These are phyloP conservation scores for Lottia scabra DNA, from an alignment of 2,888 invertebrate species.

Conservation along the genomic window DNA sequence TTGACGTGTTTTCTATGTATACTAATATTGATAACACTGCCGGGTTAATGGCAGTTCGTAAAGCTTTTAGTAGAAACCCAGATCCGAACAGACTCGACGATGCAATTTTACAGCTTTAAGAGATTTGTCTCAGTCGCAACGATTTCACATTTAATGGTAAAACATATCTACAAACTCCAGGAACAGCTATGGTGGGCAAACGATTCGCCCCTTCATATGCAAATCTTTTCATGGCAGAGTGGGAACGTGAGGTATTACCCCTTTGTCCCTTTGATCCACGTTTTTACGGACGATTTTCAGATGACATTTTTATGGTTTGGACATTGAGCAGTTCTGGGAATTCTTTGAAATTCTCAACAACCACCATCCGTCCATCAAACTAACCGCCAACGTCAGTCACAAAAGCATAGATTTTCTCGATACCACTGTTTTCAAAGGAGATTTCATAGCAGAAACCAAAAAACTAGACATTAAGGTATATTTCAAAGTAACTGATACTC, in stretches of 20 bases:
- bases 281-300: neutral
- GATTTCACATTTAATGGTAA: neutral
- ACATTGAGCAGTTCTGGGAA: neutral
- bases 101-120: neutral
- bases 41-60: neutral
- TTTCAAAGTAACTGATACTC: slow-evolving; percentile 1
- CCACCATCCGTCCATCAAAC: neutral
- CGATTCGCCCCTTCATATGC: neutral
- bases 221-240: neutral
- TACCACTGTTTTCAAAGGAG: neutral
- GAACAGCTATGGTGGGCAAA: neutral
- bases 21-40: neutral
- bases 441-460: neutral
- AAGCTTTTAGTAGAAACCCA: neutral
- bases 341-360: too few relatives aligned
- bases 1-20: neutral
- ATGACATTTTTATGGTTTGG: neutral
- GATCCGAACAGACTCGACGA: neutral
- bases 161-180: neutral
- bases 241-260: neutral
- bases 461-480: neutral
- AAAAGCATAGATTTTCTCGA: neutral
- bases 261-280: neutral
- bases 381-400: neutral
- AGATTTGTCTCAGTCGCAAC: neutral